Percentiles rank a stretch among this genome's conserved stretches.
Conservation (phyloP, 2,113 vertebrate species). For the Neogobius melanostomus region DNA sequence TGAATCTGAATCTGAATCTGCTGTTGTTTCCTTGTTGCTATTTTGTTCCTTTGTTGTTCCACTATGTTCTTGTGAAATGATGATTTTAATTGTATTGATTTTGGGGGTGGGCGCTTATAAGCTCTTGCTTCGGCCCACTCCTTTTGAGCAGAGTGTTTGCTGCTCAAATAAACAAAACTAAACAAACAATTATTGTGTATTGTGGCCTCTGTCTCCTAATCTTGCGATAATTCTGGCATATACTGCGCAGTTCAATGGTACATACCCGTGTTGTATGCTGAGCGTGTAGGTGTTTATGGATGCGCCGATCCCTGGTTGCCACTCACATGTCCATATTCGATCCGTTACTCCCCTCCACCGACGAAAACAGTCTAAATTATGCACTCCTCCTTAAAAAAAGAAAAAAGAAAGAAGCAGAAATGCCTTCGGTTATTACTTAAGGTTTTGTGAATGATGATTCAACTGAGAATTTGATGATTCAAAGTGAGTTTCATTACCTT, state of each 20-base stretch:
- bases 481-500: conserved; percentile 35
- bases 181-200: no score
- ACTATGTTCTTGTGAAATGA: no score
- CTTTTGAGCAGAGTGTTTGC: no score
- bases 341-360: rapidly evolving
- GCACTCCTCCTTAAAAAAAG: conserved; percentile 48
- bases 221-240: background rate
- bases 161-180: no score
- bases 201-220: no score
- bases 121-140: no score
- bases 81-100: no score
- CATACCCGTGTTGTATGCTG: conserved; percentile 30
- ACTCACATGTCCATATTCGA: conserved; percentile 34
- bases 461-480: background rate
- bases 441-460: background rate
- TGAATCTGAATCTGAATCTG: no score
- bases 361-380: conserved; percentile 63
- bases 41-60: no score
- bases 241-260: background rate
- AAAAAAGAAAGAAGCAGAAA: conserved; percentile 14
- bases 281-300: conserved; percentile 45
- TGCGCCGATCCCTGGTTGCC: conserved; percentile 43
- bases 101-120: no score
- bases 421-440: background rate
- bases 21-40: no score